A percentile compares a stretch with the other conserved stretches of the same genome.
Evolutionary conservation across 2,888 invertebrate species (phyloP).

Genomic region (Drosophila parthenogenetica): DNA sequence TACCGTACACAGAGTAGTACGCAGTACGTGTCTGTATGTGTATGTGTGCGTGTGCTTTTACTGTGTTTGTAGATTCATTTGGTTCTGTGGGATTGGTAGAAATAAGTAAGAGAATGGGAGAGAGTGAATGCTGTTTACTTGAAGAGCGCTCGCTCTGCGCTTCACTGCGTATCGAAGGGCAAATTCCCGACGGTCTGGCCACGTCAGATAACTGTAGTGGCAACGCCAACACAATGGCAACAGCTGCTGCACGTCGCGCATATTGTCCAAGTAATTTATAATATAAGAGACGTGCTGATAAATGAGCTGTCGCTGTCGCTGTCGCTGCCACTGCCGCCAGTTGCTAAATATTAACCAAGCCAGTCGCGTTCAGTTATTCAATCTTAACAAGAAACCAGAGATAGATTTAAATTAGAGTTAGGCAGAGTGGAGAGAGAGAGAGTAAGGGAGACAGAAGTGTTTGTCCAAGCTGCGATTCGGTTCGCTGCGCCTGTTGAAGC

Average conservation of each 20-base stretch:
- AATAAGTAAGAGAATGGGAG: neutral
- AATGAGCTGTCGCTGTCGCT: slow-evolving; percentile 64
- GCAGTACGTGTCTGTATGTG: neutral
- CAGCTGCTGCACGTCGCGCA: slow-evolving; percentile 59
- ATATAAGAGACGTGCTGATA: slow-evolving; percentile 61
- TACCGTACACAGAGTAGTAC: neutral
- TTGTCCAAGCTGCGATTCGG: slow-evolving; percentile 36
- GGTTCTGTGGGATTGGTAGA: neutral
- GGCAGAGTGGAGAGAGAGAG: neutral
- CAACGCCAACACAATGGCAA: slow-evolving; percentile 22
- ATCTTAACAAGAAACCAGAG: slow-evolving; percentile 17
- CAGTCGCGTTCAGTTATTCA: slow-evolving; percentile 33
- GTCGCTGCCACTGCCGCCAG: slow-evolving; percentile 58
- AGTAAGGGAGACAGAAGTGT: neutral
- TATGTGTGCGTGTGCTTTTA: slow-evolving; percentile 2
- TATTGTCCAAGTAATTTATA: slow-evolving; percentile 62
- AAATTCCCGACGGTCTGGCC: slow-evolving; percentile 42
- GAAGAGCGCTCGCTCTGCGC: slow-evolving; percentile 27
- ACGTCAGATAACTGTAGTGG: slow-evolving; percentile 39
- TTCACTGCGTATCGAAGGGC: slow-evolving; percentile 59
- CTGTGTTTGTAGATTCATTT: slow-evolving; percentile 12
- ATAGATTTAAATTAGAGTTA: neutral
- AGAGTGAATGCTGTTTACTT: slow-evolving; percentile 25
- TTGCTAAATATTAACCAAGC: slow-evolving; percentile 58
- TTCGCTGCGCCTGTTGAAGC: slow-evolving; percentile 46